Base-by-base conservation (phyloP, 1,140 invertebrate genomes). In the Trichonephila inaurata region DNA sequence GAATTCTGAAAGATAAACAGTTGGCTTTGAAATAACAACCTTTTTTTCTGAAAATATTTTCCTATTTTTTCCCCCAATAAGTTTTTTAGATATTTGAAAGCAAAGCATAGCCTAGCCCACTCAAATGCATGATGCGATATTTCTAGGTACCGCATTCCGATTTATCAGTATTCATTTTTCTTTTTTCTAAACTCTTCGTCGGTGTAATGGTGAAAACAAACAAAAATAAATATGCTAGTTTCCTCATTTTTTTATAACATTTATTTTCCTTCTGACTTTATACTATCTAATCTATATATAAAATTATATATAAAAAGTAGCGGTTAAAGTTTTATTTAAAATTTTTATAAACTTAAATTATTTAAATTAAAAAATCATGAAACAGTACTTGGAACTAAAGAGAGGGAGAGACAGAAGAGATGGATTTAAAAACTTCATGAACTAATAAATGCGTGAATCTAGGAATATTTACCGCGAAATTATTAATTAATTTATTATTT, bases 1-100 rank as follows among this genome's bases (percentile, higher is more conserved):
- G 72, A 77, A 77, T 77, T 77, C 72, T 33, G 28, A 33, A 77
- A 77, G 33, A 40, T 77, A 77, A 77, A 77, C 72, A 77, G 28
- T 69, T 69, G 66, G 66, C 66, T 69, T 2, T 3, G 66, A 69
- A 69, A 69, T 69, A 69, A 69, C 66, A 69, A 69, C 24, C n/a
- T 24, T 69, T 69, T 66, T 28, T 69, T 10, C 1, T 10, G n/a
- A 69, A n/a, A 69, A 24, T 14, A 24, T 69, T 69, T 69, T 24
- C 21, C 33, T 77, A 28, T 33, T 77, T 77, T 77, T 77, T 40
- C 8, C 24, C 18, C 18, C 28, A 77, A 33, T 77, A 77, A 18
- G 28, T 33, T 77, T 77, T 28, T 18, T 33, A 77, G 72, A 40
- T 33, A 18, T 77, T 77, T 77, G 24, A 77, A 77, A 77, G 33